Percentiles rank a stretch among this genome's conserved stretches.
phyloP scores from a whole-genome alignment of 2,797 vertebrate species.

The Crenichthys baileyi region DNA sequence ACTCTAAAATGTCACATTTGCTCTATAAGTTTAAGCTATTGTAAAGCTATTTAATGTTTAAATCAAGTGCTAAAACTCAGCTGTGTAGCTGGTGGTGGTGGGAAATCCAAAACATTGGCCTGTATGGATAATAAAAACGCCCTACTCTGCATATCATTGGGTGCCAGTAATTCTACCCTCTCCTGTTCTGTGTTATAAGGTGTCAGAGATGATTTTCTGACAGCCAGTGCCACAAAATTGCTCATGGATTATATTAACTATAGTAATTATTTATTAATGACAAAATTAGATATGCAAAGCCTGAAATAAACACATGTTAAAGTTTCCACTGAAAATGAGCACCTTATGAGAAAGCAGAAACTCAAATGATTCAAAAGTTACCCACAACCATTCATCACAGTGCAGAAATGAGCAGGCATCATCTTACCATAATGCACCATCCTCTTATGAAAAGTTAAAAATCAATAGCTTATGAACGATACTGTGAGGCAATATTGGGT shows the following conservation, averaged over 20 bases:
- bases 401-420: constrained; percentile 58
- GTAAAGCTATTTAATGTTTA: not conserved
- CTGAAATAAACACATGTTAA: constrained; percentile 53
- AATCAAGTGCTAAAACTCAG: not conserved
- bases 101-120: constrained; percentile 1
- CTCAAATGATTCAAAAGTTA: constrained; percentile 43
- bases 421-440: constrained; percentile 79
- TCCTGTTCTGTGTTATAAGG: constrained; percentile 9
- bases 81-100: not conserved
- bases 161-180: not conserved
- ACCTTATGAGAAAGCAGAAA: constrained; percentile 34
- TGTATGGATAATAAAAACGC: not conserved
- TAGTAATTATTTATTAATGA: constrained; percentile 23
- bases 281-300: constrained; percentile 31
- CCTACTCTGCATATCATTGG: not conserved
- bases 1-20: not conserved
- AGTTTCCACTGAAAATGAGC: constrained; percentile 34
- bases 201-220: constrained; percentile 9
- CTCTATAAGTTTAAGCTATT: not conserved
- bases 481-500: constrained; percentile 64
- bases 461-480: constrained; percentile 80
- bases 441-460: constrained; percentile 75
- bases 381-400: constrained; percentile 64
- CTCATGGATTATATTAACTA: constrained; percentile 5
- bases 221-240: constrained; percentile 11